Evolutionary conservation across 2,797 vertebrate species (phyloP), one percentile per base, ranked within the genome.

Genomic region (Lacerta agilis): DNA sequence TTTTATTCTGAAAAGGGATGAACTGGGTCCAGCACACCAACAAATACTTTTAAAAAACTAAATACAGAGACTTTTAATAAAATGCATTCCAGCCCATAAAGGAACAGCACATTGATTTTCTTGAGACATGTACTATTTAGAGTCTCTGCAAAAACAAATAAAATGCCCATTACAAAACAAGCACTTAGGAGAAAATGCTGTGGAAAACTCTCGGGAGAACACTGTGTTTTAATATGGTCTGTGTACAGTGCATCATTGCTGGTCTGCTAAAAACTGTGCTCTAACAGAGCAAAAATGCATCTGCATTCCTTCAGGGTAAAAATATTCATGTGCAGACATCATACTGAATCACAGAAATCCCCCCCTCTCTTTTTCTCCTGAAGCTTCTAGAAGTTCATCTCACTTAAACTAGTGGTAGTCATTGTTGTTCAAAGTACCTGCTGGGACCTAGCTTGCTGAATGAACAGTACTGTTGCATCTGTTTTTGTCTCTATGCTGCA

Each of bases 211-310:
- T 82, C 90, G 94, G 94, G 91, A 94, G 95, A 95, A 92, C 95
- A 94, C 45, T 89, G 96, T 97, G 96, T 96, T 97, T 97, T 96
- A 96, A 91, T 93, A 96, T 89, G 95, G 96, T 96, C 96, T 96
- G 96, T 96, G 96, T 97, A 95, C 95, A 96, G 94, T 94, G 95
- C 94, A 96, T 96, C 94, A 94, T 83, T 94, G 92, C 94, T 95
- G 95, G 67, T 86, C 94, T 91, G 92, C 45, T 76, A 90, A 92
- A 93, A 88, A 45, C 94, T 81, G 85, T 96, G 96, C 91, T 95
- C 91, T 97, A 95, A 97, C 90, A 88, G 87, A 92, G 94, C 90
- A 97, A 97, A 96, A 97, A 97, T 96, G 95, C 95, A 95, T 94
- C 92, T 95, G 93, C 96, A 96, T 97, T 97, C 96, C 94, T 97